Conservation (phyloP, 2,888 invertebrate species). For the Rhopalosiphum nymphaeae region DNA sequence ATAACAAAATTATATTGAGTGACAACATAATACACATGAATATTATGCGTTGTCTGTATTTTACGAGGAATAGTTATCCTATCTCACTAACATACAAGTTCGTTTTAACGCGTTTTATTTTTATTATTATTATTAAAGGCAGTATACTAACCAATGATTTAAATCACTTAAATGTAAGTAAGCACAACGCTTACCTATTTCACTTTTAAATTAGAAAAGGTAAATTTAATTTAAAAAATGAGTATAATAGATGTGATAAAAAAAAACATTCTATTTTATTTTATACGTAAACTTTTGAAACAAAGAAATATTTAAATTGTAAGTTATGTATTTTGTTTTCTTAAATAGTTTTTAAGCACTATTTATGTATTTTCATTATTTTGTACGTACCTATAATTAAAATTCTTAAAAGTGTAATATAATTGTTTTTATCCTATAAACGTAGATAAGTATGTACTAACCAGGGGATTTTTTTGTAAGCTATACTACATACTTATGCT, state of each 20-base stretch:
- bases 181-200: not conserved
- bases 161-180: not conserved
- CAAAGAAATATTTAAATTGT: not conserved
- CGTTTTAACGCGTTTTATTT: too few relatives aligned
- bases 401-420: not conserved
- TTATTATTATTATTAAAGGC: not conserved
- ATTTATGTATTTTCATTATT: slow-evolving; percentile 13
- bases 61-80: too few relatives aligned
- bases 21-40: too few relatives aligned
- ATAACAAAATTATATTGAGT: too few relatives aligned
- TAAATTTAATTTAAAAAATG: not conserved
- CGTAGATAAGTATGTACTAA: not conserved
- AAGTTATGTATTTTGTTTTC: not conserved
- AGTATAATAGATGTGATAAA: not conserved
- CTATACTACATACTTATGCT: not conserved
- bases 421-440: not conserved
- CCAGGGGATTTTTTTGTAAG: not conserved
- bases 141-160: not conserved
- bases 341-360: not conserved
- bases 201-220: not conserved
- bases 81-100: too few relatives aligned
- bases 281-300: not conserved
- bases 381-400: not conserved
- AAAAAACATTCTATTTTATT: slow-evolving; percentile 7
- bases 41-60: too few relatives aligned